A percentile compares a stretch with the other conserved stretches of the same genome.
Conservation (phyloP, 2,888 invertebrate species). For the Xestia xanthographa region DNA sequence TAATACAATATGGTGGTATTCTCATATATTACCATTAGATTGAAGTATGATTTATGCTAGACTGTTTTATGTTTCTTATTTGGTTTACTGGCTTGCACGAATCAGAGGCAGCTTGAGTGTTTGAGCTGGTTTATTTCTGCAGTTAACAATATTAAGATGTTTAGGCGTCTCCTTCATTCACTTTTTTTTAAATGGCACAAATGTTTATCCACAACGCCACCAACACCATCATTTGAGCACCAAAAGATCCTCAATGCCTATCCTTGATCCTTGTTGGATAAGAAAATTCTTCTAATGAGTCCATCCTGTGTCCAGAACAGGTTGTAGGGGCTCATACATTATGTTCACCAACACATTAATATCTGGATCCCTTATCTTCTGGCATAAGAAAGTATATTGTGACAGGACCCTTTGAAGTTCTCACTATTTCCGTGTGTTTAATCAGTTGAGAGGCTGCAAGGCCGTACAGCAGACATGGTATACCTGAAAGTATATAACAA, state of each 20-base stretch:
- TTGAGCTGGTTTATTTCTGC: not conserved
- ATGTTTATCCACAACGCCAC: not conserved
- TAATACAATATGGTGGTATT: not conserved
- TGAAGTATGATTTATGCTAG: not conserved
- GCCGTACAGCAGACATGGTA: slow-evolving; percentile 98
- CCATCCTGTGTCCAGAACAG: not conserved
- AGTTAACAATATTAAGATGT: not conserved
- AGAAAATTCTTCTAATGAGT: not conserved
- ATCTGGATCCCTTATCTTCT: slow-evolving; percentile 95
- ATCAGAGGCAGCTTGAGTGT: not conserved
- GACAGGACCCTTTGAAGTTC: slow-evolving; percentile 93
- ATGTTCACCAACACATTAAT: slow-evolving; percentile 76
- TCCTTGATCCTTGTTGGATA: not conserved
- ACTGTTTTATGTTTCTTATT: not conserved
- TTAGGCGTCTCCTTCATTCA: not conserved
- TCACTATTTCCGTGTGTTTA: slow-evolving; percentile 94
- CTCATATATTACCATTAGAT: not conserved
- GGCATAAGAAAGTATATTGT: slow-evolving; percentile 96
- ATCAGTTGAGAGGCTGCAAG: slow-evolving; percentile 96
- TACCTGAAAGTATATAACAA: slow-evolving; percentile 91
- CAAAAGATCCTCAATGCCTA: not conserved
- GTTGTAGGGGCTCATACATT: not conserved
- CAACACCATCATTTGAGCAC: not conserved
- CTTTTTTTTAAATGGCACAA: not conserved
- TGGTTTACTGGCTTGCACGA: not conserved